A percentile compares a stretch with the other conserved stretches of the same genome.
These are phyloP conservation scores for Alcedo atthis DNA, from an alignment of 2,797 vertebrate species.

Conservation along the genomic window DNA sequence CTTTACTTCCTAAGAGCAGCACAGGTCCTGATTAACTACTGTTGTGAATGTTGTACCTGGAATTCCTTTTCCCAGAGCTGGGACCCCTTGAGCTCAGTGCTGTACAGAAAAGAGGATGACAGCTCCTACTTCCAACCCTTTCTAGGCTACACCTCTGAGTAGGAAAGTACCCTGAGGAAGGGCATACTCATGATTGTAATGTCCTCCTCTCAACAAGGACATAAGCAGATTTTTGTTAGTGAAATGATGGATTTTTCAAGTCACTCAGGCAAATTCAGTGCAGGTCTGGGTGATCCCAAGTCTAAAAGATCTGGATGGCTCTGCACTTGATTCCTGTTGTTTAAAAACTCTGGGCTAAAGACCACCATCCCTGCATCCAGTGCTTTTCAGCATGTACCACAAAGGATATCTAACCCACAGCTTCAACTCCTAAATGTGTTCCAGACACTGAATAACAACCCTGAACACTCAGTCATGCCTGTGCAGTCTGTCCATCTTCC, in stretches of 20 bases:
- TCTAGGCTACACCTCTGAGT: neutral
- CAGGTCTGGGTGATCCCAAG: neutral
- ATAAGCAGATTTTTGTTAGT: neutral
- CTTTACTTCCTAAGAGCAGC: neutral
- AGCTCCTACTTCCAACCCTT: neutral
- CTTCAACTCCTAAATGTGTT: neutral
- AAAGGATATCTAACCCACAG: neutral
- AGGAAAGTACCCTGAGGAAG: neutral
- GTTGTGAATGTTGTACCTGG: neutral
- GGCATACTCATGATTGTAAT: neutral
- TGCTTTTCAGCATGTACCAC: neutral
- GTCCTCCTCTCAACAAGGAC: neutral
- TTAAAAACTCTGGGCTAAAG: neutral
- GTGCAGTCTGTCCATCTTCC: neutral
- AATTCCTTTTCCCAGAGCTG: neutral
- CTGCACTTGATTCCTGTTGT: neutral
- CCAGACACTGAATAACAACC: neutral
- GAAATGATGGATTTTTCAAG: neutral
- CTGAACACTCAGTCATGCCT: neutral
- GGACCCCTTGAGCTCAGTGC: neutral
- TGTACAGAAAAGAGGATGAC: neutral
- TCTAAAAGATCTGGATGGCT: neutral
- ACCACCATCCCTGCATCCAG: neutral
- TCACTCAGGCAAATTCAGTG: neutral
- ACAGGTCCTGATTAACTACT: neutral